Percentiles rank a stretch among this genome's conserved stretches.
Conservation (phyloP, 2,113 vertebrate genomes). For the Bos taurus region DNA sequence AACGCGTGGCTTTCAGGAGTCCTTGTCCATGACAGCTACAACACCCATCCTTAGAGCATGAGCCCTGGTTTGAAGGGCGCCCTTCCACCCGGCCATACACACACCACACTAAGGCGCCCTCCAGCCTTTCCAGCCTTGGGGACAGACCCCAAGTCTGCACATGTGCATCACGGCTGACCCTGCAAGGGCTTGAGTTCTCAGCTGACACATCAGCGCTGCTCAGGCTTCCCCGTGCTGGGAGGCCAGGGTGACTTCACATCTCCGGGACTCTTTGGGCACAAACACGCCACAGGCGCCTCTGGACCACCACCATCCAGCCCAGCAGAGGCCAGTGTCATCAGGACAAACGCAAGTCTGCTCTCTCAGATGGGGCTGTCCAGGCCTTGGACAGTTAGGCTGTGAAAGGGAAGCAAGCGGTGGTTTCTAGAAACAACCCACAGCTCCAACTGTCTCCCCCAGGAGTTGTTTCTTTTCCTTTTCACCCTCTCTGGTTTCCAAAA, state of each 20-base stretch:
- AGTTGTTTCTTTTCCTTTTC: not conserved
- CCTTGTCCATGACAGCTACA: not conserved
- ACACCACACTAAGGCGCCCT: not conserved
- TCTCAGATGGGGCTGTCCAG: not conserved
- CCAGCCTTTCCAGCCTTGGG: not conserved
- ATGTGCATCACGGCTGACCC: not conserved
- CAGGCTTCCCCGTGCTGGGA: not conserved
- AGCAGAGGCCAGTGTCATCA: not conserved
- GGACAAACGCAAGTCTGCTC: not conserved
- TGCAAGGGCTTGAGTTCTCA: not conserved
- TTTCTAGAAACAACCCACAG: not conserved
- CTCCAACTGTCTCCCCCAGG: not conserved
- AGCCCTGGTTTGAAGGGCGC: not conserved
- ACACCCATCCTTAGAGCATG: not conserved
- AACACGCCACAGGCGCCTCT: accelerated
- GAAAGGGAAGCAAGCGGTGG: not conserved
- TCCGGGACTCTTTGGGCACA: not conserved
- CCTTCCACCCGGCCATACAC: not conserved
- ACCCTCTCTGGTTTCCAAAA: slow-evolving; percentile 7
- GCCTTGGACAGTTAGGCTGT: not conserved
- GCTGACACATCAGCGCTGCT: not conserved
- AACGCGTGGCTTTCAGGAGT: not conserved
- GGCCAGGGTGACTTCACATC: not conserved
- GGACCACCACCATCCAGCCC: not conserved
- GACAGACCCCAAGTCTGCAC: not conserved